Evolutionary conservation across 2,797 vertebrate genomes (phyloP), one percentile per base, ranked within the genome.

Genomic region (Harpagifer antarcticus): DNA sequence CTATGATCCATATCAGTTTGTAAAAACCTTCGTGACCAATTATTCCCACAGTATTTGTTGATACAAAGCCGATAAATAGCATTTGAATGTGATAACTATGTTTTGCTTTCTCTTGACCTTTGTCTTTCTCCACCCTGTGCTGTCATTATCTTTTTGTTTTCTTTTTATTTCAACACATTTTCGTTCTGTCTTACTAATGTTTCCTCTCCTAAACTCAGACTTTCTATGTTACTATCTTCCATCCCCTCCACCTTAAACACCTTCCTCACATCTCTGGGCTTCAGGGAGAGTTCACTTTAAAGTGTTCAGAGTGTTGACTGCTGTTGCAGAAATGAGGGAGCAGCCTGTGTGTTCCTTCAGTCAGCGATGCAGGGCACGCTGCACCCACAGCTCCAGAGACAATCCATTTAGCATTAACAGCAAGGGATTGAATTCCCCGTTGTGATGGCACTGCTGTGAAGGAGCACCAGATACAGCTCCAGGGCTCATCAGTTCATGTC

Each of bases 321-420:
- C 59, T 56, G 15, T 37, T 67, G 17, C 33, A 63, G 53, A 70
- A 59, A 44, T 55, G 20, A 62, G 20, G 68, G 50, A 59, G 68
- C 40, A 60, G 23, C n/a, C 17, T 50, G 44, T 57, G 76, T 72
- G 47, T 66, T 78, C 37, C 52, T n/a, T 5, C 16, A 9, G 42
- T 40, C 12, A 60, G 59, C 59, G 61, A 62, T 71, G 68, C 49
- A 15, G 43, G 48, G 20, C 68, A 61, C 2, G 42, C 63, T 33
- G 53, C 74, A 20, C 33, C 9, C 14, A 65, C 43, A 40, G 58
- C 69, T 61, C 59, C 63, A 58, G 56, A 69, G 62, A 79, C 78
- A 74, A 83, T 71, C 54, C 49, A 47, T 68, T 64, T 54, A 65
- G 68, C 69, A 23, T 74, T 73, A 53, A 63, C 48, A 45, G 49